These are phyloP conservation scores for Pseudocheirus occidentalis DNA, from an alignment of 2,797 vertebrate species.

Conservation along the genomic window DNA sequence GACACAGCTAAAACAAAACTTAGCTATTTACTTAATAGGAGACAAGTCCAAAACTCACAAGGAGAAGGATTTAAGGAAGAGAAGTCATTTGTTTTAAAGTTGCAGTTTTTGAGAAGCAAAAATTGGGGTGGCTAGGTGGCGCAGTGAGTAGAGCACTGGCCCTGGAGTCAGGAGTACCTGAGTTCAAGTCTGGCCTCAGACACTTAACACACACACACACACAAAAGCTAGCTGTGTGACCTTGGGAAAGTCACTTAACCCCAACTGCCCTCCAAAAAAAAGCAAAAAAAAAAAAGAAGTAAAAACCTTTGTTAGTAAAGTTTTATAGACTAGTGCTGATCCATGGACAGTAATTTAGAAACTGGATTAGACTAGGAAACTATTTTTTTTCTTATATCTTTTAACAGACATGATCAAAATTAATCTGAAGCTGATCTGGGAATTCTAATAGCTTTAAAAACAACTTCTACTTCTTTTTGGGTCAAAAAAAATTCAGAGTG, in stretches of 20 bases:
- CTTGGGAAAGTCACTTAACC: no score
- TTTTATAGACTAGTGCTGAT: neutral
- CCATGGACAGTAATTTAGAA: neutral
- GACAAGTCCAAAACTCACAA: neutral
- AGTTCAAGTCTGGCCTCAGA: no score
- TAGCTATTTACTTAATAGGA: neutral
- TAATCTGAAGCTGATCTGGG: slow-evolving; percentile 55
- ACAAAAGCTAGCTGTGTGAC: no score
- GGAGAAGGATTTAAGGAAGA: neutral
- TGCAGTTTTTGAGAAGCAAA: neutral
- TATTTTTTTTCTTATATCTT: neutral
- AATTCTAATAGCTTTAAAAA: slow-evolving; percentile 1
- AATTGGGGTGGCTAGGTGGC: no score
- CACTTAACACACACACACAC: no score
- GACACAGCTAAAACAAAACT: no score
- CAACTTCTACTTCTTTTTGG: slow-evolving; percentile 53
- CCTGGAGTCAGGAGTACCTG: no score
- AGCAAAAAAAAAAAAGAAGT: no score
- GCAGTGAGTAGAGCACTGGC: no score
- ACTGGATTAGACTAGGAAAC: neutral
- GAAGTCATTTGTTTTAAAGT: neutral
- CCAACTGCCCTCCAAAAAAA: no score
- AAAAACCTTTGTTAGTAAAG: neutral
- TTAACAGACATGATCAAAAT: slow-evolving; percentile 51
- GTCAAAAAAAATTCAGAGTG: slow-evolving; percentile 53